A percentile compares a stretch with the other conserved stretches of the same genome.
Evolutionary conservation across 2,113 vertebrate genomes (phyloP).

Genomic region (Genyomyrus donnyi): DNA sequence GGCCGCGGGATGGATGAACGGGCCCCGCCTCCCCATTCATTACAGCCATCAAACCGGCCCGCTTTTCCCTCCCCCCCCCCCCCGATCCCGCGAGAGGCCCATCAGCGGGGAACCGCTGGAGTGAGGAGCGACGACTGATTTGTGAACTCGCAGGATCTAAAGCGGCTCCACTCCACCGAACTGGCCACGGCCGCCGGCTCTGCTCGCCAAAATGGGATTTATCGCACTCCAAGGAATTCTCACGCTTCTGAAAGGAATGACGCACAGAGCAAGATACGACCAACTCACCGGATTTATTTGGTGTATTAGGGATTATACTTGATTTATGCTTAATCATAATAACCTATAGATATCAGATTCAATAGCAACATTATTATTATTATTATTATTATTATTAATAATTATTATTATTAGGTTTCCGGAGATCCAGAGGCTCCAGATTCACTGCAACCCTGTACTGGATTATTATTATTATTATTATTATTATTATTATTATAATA

Average conservation of each 20-base stretch:
- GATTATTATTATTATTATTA: neutral
- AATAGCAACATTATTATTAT: neutral
- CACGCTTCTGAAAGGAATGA: conserved; percentile 80
- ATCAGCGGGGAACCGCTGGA: conserved; percentile 74
- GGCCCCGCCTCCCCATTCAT: conserved; percentile 71
- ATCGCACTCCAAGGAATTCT: conserved; percentile 85
- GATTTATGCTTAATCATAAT: neutral
- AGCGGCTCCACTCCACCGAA: conserved; percentile 76
- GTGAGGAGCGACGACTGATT: conserved; percentile 78
- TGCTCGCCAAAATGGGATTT: conserved; percentile 84
- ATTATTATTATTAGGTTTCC: neutral
- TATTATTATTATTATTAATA: neutral
- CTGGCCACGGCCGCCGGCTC: conserved; percentile 71
- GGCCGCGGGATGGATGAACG: conserved; percentile 65
- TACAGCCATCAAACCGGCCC: conserved; percentile 70
- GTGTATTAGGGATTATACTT: neutral
- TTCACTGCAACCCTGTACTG: conserved; percentile 35
- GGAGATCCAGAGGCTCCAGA: neutral
- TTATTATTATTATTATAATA: neutral
- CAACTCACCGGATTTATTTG: conserved; percentile 57
- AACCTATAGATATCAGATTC: neutral
- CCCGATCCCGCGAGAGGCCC: conserved; percentile 63
- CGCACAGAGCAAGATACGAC: conserved; percentile 84
- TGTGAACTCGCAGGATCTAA: conserved; percentile 88
- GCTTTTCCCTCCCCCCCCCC: conserved; percentile 46